phyloP scores from a whole-genome alignment of 2,797 vertebrate species.

The Poecilia wingei region DNA sequence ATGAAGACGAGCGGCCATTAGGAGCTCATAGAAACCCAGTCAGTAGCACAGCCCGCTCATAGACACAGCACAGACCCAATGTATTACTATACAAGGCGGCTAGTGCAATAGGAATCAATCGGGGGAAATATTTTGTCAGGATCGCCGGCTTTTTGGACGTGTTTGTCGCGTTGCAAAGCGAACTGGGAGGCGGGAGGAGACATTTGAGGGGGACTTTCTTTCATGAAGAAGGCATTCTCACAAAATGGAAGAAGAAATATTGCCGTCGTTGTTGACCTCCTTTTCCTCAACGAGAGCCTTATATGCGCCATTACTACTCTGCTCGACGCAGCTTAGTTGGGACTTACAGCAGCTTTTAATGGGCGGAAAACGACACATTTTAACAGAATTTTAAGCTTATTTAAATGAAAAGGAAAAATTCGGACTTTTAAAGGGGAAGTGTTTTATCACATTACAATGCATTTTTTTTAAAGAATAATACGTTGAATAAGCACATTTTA shows the following conservation, averaged over 20 bases:
- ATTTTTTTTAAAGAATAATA: constrained; percentile 38
- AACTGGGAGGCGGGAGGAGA: constrained; percentile 80
- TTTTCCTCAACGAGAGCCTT: constrained; percentile 82
- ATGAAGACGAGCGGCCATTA: constrained; percentile 91
- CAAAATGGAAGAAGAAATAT: constrained; percentile 95
- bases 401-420: not conserved
- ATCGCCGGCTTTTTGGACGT: constrained; percentile 67
- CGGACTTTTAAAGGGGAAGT: not conserved
- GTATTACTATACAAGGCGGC: constrained; percentile 83
- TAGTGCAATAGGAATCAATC: constrained; percentile 81
- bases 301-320: constrained; percentile 85
- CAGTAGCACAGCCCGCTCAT: constrained; percentile 81
- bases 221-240: constrained; percentile 88
- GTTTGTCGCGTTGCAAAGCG: constrained; percentile 79
- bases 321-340: constrained; percentile 63
- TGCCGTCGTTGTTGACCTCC: constrained; percentile 89
- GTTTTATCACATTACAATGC: constrained; percentile 1
- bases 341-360: constrained; percentile 60
- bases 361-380: constrained; percentile 18
- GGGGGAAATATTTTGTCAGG: constrained; percentile 75
- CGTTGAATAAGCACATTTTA: constrained; percentile 66
- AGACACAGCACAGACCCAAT: constrained; percentile 81
- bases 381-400: constrained; percentile 5
- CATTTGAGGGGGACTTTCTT: constrained; percentile 91
- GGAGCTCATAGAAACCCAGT: constrained; percentile 83